Conservation (phyloP, 2,113 vertebrate species). For the Rana temporaria region DNA sequence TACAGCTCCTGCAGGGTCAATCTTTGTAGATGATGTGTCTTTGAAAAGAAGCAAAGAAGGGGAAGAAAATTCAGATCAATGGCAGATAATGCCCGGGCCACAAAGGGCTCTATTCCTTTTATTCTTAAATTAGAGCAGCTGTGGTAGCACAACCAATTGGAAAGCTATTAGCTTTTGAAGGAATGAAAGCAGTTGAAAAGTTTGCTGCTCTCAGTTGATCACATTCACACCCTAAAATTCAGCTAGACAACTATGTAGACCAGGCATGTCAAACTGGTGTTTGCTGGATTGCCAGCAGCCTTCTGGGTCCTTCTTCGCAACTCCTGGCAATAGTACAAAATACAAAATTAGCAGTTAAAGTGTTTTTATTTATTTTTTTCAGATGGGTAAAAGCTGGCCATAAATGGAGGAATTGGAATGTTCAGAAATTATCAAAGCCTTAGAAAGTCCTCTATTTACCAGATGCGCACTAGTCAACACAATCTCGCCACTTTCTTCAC, state of each 20-base stretch:
- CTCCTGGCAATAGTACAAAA: too few relatives aligned
- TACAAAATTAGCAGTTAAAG: too few relatives aligned
- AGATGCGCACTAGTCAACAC: too few relatives aligned
- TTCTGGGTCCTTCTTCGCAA: constrained; percentile 54
- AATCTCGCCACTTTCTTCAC: too few relatives aligned
- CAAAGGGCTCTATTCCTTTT: constrained; percentile 82
- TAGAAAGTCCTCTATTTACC: too few relatives aligned
- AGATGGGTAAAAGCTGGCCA: too few relatives aligned
- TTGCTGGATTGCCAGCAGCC: too few relatives aligned
- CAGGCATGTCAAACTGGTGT: background rate
- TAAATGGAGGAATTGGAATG: too few relatives aligned
- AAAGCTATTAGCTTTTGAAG: constrained; percentile 80
- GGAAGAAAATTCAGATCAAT: constrained; percentile 73
- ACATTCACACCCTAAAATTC: constrained; percentile 28
- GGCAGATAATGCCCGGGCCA: constrained; percentile 70
- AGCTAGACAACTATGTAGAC: constrained; percentile 41
- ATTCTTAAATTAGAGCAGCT: constrained; percentile 86
- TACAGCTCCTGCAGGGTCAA: constrained; percentile 70
- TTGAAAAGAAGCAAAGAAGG: constrained; percentile 76
- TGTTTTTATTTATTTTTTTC: too few relatives aligned
- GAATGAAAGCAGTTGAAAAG: constrained; percentile 78
- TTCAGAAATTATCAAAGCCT: too few relatives aligned
- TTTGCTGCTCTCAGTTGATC: constrained; percentile 65
- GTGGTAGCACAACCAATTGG: constrained; percentile 75
- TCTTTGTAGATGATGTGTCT: constrained; percentile 78